Evolutionary conservation across 2,113 vertebrate species (phyloP), one percentile per base, ranked within the genome.

Genomic region (Aptenodytes patagonicus): DNA sequence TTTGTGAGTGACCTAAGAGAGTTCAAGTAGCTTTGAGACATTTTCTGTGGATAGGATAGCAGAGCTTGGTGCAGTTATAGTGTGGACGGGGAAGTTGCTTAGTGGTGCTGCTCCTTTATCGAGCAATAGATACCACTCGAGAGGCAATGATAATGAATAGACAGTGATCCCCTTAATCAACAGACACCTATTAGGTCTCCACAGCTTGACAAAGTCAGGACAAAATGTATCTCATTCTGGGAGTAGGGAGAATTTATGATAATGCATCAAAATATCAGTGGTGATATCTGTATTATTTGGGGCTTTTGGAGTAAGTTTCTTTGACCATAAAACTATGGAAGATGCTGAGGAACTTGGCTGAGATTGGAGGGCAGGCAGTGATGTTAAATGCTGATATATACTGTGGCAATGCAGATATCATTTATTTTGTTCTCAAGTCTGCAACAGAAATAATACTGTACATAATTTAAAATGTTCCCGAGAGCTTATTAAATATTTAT

Each of bases 111-210:
- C 36, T 58, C 7, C n/a, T 58, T 51, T 62, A 14, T 3, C 0
- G 2, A 58, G 17, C 15, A 71, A 34, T 1, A 72, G 10, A 0
- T 19, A 34, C 1, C 13, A 65, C 44, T 69, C 1, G 1, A 42
- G 44, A 72, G 9, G 36, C 24, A 7, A 8, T 21, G 46, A 3
- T 87, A 46, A 46, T 36, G 9, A 62, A 84, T 13, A 77, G 14
- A 72, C 0, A 52, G 15, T 1, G 5, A 9, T 61, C 10, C 18
- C 13, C 25, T 71, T 51, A 60, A 60, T 47, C 32, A 57, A 14
- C 8, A 64, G 38, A 85, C n/a, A 87, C 4, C 60, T 79, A 2
- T 64, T 32, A 79, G 7, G 13, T 69, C 18, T 54, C 21, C 36
- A 40, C 5, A 55, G 29, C 44, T 38, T 29, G 20, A 18, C 38